These are phyloP conservation scores for Pogonognathellus flavescens DNA, from an alignment of 1,140 invertebrate species.

Conservation along the genomic window DNA sequence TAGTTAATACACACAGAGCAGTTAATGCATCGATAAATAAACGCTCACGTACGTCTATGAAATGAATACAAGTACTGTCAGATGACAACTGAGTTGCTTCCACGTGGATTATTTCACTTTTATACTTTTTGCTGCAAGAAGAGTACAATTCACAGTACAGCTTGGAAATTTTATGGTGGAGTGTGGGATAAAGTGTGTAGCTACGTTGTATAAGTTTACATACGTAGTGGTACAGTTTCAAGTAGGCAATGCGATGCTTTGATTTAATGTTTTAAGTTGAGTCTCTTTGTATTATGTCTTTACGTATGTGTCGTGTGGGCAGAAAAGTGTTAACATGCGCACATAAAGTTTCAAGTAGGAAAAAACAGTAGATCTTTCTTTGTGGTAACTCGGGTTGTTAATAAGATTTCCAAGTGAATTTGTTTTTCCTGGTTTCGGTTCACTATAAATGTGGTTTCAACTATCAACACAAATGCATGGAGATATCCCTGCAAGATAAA, in stretches of 20 bases:
- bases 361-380: background rate
- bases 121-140: background rate
- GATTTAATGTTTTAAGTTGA: background rate
- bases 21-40: no score
- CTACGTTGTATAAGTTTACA: background rate
- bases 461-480: no score
- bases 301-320: background rate
- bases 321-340: conserved; percentile 1
- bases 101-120: conserved; percentile 30
- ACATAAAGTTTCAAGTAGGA: background rate
- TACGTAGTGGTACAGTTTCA: background rate
- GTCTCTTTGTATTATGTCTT: background rate
- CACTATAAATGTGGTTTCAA: no score
- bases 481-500: no score
- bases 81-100: background rate
- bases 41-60: background rate
- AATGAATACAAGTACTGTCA: conserved; percentile 10
- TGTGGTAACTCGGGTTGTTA: conserved; percentile 1
- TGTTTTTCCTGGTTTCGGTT: background rate
- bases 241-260: background rate
- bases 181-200: background rate
- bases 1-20: no score
- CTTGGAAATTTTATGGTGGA: background rate
- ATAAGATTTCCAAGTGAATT: background rate
- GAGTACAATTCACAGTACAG: background rate